Evolutionary conservation across 2,888 invertebrate genomes (phyloP), one percentile per base, ranked within the genome.

Genomic region (Cerastis leucographa): DNA sequence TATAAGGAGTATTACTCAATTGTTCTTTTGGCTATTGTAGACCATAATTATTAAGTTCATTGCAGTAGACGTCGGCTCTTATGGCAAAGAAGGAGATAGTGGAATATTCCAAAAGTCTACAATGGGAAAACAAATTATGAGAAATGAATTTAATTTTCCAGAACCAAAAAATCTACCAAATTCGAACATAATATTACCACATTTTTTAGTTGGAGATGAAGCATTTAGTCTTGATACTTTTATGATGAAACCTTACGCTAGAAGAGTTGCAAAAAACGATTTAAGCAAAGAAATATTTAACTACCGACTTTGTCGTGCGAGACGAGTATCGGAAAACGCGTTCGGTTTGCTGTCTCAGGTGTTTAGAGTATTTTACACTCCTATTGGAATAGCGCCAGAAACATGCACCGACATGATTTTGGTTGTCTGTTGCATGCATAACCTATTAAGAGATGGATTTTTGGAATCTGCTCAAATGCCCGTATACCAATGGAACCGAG

Each of bases 21-120:
- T 67, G 76, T 76, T 70, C 65, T 75, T 69, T 74, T 90, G 70
- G 90, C 88, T 61, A 62, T 90, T 65, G 88, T 90, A 25, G 88
- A 90, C 78, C 82, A 84, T 74, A 80, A 88, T 71, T 88, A 86
- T 73, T n/a, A 85, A 86, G 75, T 88, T 88, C 74, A 72, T 85
- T 72, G 79, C 67, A 49, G 78, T 87, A 64, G 87, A 89, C 73
- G 83, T 89, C 40, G 83, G 83, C 65, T 71, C 80, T 76, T 83
- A 84, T 22, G 83, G 79, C 72, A 82, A 76, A 77, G 74, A 81
- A 75, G 67, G 67, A 44, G 78, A 85, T 70, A 80, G 69, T 79
- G 71, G 77, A 59, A 82, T 82, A 73, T 80, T 81, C 75, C 71
- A 76, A 78, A 81, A 84, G 71, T 82, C 78, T 59, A 70, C 71